A percentile compares a stretch with the other conserved stretches of the same genome.
Conservation (phyloP, 1,140 invertebrate species). For the Drosophila bifasciata region DNA sequence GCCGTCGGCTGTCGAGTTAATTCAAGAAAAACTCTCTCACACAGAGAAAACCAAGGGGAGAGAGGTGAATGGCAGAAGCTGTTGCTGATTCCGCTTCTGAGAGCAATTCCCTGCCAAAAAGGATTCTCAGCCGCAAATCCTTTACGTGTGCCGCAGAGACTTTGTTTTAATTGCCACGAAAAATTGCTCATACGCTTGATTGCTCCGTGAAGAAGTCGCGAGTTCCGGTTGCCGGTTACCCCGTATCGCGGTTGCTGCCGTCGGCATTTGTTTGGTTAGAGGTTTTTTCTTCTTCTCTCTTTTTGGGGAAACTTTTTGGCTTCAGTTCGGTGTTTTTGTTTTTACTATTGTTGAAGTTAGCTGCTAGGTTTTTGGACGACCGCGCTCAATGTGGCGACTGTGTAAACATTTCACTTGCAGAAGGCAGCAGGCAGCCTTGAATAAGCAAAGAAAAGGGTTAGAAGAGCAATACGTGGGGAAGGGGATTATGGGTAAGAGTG, state of each 20-base stretch:
- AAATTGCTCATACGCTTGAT: constrained; percentile 79
- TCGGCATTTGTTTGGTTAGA: constrained; percentile 40
- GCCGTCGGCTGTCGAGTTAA: constrained; percentile 52
- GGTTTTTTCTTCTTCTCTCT: constrained; percentile 14
- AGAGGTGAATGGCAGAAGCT: constrained; percentile 38
- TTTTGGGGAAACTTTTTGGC: constrained; percentile 17
- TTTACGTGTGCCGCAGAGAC: constrained; percentile 67
- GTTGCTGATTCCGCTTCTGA: constrained; percentile 43
- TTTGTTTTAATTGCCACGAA: constrained; percentile 76
- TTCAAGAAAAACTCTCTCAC: constrained; percentile 61
- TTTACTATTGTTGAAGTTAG: constrained; percentile 57
- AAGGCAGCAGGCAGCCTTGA: constrained; percentile 8
- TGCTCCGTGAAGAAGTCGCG: constrained; percentile 67
- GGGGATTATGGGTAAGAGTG: constrained; percentile 7
- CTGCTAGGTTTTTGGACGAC: constrained; percentile 39
- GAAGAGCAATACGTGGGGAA: constrained; percentile 1
- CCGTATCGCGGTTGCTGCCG: constrained; percentile 38
- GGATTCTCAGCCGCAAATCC: constrained; percentile 65
- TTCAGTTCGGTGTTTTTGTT: constrained; percentile 37
- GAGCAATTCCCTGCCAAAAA: constrained; percentile 41
- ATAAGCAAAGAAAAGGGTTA: constrained; percentile 18
- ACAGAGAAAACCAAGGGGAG: not conserved
- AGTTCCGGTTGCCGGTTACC: constrained; percentile 27
- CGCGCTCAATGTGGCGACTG: constrained; percentile 57
- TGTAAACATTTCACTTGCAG: constrained; percentile 78